phyloP scores from a whole-genome alignment of 2,797 vertebrate genomes.

The Sebastes reedi region DNA sequence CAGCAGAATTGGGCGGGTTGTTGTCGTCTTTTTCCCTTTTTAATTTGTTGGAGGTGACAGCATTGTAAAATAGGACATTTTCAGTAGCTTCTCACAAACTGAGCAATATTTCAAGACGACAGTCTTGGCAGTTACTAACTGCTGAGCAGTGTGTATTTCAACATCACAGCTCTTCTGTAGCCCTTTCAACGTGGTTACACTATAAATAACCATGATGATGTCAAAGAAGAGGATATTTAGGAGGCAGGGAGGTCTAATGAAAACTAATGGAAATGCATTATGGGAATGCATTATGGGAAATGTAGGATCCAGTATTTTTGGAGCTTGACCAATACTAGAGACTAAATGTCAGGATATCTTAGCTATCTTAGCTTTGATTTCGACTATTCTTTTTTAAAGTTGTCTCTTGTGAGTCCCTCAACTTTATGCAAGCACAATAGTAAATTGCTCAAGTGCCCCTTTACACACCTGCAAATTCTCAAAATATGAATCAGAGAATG shows the following conservation, averaged over 20 bases:
- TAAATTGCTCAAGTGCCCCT: not conserved
- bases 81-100: not conserved
- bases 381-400: too few species aligned
- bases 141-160: not conserved
- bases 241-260: not conserved
- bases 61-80: not conserved
- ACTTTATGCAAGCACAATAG: not conserved
- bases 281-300: not conserved
- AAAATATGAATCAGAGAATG: not conserved
- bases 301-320: not conserved
- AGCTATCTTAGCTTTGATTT: too few species aligned
- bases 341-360: too few species aligned
- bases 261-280: not conserved
- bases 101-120: not conserved
- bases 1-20: conserved; percentile 4
- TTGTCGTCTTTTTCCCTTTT: conserved; percentile 13
- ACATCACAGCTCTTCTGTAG: not conserved
- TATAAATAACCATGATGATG: not conserved
- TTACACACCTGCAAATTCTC: not conserved
- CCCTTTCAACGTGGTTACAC: not conserved
- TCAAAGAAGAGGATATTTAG: not conserved
- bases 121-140: not conserved
- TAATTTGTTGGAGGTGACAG: conserved; percentile 11
- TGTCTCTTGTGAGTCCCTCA: not conserved
- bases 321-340: not conserved